Conservation (phyloP, 2,888 invertebrate species). For the Ommatoiulus sabulosus region DNA sequence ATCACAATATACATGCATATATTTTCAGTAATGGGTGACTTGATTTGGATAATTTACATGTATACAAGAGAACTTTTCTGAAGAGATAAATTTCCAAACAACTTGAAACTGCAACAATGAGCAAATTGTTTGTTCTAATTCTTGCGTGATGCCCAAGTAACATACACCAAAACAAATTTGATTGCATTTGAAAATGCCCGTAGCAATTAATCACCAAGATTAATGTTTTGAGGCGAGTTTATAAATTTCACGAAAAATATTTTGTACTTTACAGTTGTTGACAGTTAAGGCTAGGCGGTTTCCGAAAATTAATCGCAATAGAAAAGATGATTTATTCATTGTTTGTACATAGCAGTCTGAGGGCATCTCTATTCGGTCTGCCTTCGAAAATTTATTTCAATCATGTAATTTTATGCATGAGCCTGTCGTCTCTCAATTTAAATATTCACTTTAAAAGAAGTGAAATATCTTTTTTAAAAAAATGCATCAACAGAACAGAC, state of each 20-base stretch:
- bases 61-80: too few relatives aligned
- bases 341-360: neutral
- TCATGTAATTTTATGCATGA: constrained; percentile 11
- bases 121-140: too few relatives aligned
- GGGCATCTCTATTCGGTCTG: neutral
- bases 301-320: neutral
- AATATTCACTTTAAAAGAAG: too few relatives aligned
- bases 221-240: neutral
- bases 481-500: neutral
- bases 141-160: too few relatives aligned
- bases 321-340: constrained; percentile 2
- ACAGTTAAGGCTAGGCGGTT: neutral
- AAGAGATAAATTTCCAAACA: too few relatives aligned
- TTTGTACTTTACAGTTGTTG: neutral
- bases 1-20: too few relatives aligned
- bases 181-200: neutral
- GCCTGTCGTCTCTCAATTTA: neutral
- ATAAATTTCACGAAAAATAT: neutral
- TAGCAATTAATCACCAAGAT: neutral
- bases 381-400: neutral
- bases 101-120: too few relatives aligned
- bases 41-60: too few relatives aligned
- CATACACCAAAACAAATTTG: too few relatives aligned
- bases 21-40: too few relatives aligned
- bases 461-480: too few relatives aligned